Percentiles rank a stretch among this genome's conserved stretches.
phyloP scores from a whole-genome alignment of 2,797 vertebrate genomes.

The Emydoidea blandingii region DNA sequence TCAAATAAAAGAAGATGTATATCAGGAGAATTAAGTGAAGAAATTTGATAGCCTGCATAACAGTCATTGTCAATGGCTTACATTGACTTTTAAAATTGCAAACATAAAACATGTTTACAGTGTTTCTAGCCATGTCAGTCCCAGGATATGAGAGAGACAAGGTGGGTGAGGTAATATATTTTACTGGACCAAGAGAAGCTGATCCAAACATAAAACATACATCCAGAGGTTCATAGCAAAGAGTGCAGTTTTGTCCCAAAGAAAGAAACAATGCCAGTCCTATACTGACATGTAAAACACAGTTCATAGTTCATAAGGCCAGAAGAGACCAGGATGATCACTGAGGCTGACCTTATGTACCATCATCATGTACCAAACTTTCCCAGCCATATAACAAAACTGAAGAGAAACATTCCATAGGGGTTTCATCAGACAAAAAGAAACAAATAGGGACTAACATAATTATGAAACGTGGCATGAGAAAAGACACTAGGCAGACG shows the following conservation, averaged over 20 bases:
- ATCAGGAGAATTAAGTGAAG: background rate
- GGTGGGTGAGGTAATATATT: background rate
- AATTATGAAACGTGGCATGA: conserved; percentile 44
- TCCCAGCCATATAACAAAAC: conserved; percentile 51
- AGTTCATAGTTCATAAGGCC: background rate
- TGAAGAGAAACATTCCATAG: conserved; percentile 32
- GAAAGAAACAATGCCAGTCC: background rate
- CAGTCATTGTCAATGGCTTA: background rate
- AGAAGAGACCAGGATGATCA: background rate
- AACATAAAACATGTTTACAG: background rate
- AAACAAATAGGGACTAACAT: conserved; percentile 56
- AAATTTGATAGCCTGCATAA: background rate
- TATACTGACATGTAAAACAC: background rate
- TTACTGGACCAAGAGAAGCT: background rate
- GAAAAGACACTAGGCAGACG: conserved; percentile 54
- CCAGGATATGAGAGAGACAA: background rate
- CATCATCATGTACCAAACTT: background rate
- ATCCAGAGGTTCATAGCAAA: background rate
- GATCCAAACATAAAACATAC: background rate
- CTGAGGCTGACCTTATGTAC: background rate
- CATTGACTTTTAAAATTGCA: background rate
- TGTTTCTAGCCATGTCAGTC: background rate
- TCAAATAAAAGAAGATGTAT: background rate
- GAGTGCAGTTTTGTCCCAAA: background rate
- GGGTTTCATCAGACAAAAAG: conserved; percentile 52